Conservation (phyloP, 2,888 invertebrate species). For the Nasonia oneida region DNA sequence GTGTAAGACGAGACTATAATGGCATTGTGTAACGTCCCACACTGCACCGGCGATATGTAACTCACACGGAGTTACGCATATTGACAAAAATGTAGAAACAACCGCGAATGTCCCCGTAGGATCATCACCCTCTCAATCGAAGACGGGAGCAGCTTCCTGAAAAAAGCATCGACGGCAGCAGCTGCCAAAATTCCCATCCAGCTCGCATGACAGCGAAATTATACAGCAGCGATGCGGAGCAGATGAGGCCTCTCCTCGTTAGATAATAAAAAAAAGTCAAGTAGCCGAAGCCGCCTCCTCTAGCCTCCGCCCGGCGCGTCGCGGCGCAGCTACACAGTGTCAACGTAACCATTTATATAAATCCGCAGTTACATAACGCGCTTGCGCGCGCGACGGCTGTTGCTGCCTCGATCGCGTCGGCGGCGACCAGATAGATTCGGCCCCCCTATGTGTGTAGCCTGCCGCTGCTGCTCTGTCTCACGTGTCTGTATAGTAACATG, state of each 20-base stretch:
- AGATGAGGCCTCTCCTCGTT: slow-evolving; percentile 65
- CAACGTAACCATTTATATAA: slow-evolving; percentile 80
- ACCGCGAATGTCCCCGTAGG: no score
- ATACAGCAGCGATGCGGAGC: background rate
- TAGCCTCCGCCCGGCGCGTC: background rate
- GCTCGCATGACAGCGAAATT: background rate
- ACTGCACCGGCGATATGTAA: background rate
- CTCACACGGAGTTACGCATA: no score
- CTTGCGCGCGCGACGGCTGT: slow-evolving; percentile 14
- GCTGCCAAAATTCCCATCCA: background rate
- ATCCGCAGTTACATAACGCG: slow-evolving; percentile 69
- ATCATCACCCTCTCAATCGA: no score
- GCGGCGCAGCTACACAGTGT: slow-evolving; percentile 66
- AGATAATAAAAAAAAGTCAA: slow-evolving; percentile 71
- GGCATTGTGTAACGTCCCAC: background rate
- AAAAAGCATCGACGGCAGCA: background rate
- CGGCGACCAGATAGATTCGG: slow-evolving; percentile 72
- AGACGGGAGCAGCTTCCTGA: background rate
- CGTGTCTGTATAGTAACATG: slow-evolving; percentile 23
- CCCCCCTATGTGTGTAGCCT: slow-evolving; percentile 62
- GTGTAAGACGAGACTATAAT: slow-evolving; percentile 1
- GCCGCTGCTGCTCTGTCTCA: slow-evolving; percentile 32
- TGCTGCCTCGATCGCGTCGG: background rate
- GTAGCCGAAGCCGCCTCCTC: slow-evolving; percentile 11
- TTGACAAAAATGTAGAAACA: no score